Conservation (phyloP, 2,113 vertebrate species). For the Nycticorax nycticorax region DNA sequence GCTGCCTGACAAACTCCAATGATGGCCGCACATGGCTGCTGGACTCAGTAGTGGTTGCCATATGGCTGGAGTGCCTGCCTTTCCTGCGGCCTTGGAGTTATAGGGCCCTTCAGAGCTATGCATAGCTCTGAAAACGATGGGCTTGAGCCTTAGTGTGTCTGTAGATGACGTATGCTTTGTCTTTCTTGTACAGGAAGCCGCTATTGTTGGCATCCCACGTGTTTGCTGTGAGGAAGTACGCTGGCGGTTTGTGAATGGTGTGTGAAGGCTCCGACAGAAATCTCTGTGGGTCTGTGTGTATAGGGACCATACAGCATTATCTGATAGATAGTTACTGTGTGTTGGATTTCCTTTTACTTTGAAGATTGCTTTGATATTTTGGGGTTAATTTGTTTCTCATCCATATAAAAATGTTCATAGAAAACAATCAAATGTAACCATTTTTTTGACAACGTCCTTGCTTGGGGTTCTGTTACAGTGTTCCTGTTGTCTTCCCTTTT, state of each 20-base stretch:
- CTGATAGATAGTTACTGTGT: neutral
- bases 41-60: neutral
- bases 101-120: neutral
- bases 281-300: neutral
- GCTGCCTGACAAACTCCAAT: neutral
- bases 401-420: neutral
- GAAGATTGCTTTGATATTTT: neutral
- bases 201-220: neutral
- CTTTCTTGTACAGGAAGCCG: neutral
- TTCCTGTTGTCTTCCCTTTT: neutral
- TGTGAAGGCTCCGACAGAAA: neutral
- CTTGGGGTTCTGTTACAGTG: neutral
- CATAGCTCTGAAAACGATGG: neutral
- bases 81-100: neutral
- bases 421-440: neutral
- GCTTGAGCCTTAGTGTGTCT: neutral
- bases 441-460: neutral
- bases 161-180: neutral
- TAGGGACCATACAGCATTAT: neutral
- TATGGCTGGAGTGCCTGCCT: neutral
- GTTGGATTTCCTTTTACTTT: neutral
- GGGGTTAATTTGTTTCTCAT: neutral
- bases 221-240: neutral
- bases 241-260: neutral
- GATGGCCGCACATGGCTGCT: neutral